Evolutionary conservation across 2,113 vertebrate genomes (phyloP).

Genomic region (Cyprinus carpio): DNA sequence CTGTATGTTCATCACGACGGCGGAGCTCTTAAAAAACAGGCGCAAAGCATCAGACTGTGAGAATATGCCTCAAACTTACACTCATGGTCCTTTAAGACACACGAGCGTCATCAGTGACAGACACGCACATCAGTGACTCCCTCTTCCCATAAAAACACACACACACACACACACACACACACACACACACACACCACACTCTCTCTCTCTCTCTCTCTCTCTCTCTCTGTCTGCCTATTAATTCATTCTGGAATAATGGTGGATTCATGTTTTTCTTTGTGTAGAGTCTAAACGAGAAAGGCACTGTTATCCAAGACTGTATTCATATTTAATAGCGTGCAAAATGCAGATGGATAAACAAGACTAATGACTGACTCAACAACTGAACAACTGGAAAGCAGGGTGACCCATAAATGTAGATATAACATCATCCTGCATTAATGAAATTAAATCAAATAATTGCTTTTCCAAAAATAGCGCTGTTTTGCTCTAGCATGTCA

Average conservation of each 20-base stretch:
- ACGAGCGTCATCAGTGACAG: constrained; percentile 26
- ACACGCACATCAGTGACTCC: not conserved
- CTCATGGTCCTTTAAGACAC: constrained; percentile 28
- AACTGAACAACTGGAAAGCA: not conserved
- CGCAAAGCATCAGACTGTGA: constrained; percentile 5
- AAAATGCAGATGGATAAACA: not conserved
- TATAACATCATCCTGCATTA: not conserved
- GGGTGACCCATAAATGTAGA: not conserved
- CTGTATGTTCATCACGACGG: constrained; percentile 2
- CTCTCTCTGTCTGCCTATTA: not conserved
- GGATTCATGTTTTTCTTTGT: not conserved
- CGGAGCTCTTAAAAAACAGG: constrained; percentile 7
- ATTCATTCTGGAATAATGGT: not conserved
- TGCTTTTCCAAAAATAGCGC: not conserved
- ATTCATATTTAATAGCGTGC: not conserved
- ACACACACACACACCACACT: not conserved
- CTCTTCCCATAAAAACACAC: not conserved
- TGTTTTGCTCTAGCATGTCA: not conserved
- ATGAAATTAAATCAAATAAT: too few relatives aligned
- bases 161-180: not conserved
- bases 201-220: too few relatives aligned
- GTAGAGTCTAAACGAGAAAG: not conserved
- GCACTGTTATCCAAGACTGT: not conserved
- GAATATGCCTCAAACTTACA: constrained; percentile 26
- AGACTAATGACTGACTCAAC: constrained; percentile 1